Evolutionary conservation across 2,797 vertebrate species (phyloP).

Genomic region (Sparus aurata): DNA sequence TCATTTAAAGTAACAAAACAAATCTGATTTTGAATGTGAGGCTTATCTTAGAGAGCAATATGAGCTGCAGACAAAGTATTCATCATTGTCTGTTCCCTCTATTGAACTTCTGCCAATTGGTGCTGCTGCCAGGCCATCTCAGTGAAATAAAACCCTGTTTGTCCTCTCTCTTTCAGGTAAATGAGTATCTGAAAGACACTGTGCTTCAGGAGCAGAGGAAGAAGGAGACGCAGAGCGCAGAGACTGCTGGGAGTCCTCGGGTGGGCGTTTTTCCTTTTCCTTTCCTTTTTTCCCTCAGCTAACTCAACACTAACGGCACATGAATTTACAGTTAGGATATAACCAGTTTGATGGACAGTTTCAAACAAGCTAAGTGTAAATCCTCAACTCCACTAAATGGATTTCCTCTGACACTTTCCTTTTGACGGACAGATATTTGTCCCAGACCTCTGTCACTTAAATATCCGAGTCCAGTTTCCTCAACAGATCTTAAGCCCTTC

Average conservation of each 20-base stretch:
- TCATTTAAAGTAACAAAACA: not conserved
- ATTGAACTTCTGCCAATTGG: conserved; percentile 10
- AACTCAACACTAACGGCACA: conserved; percentile 1
- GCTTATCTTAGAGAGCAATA: not conserved
- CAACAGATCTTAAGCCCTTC: conserved; percentile 31
- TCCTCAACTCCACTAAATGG: conserved; percentile 36
- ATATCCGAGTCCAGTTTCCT: conserved; percentile 29
- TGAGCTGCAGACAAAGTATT: not conserved
- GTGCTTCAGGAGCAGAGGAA: conserved; percentile 92
- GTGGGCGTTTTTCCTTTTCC: conserved; percentile 71
- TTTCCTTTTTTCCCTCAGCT: conserved; percentile 18
- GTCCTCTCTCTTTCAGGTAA: conserved; percentile 86
- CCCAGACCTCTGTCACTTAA: conserved; percentile 38
- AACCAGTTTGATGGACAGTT: conserved; percentile 28
- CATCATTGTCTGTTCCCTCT: not conserved
- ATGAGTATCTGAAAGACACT: conserved; percentile 95
- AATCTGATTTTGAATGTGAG: not conserved
- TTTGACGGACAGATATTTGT: conserved; percentile 42
- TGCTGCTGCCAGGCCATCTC: conserved; percentile 2
- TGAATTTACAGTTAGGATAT: conserved; percentile 18
- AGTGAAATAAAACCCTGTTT: conserved; percentile 17
- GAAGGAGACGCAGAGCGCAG: conserved; percentile 87
- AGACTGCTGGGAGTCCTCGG: conserved; percentile 91
- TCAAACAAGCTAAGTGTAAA: conserved; percentile 40
- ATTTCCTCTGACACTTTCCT: conserved; percentile 36